Evolutionary conservation across 1,140 invertebrate genomes (phyloP), one percentile per base, ranked within the genome.

Genomic region (Atta colombica): DNA sequence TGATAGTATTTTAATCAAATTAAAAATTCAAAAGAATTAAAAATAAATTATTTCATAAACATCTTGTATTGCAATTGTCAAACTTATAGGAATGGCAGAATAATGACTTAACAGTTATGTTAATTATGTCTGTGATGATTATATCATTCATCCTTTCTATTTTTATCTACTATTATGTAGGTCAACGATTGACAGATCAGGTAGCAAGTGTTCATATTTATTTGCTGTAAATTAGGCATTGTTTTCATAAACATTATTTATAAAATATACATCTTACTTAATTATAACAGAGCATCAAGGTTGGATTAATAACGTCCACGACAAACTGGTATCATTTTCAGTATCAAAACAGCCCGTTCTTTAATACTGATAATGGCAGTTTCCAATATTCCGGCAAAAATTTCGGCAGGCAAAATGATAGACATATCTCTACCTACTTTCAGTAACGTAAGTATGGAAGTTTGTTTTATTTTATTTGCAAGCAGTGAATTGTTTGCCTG

Each of bases 111-210:
- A 85, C 51, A 7, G 75, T 55, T 1, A 31, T 89, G n/a, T 18
- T 89, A 35, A 71, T 66, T 5, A 84, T 63, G 63, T 28, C 12
- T 39, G 85, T 77, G 14, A 61, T 89, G 6, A 68, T 89, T 7
- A 81, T 89, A 63, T 92, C 92, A 63, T 93, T 89, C 18, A 82
- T 75, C 18, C 91, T 86, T 35, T 58, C 60, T 31, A 85, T 90
- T 84, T 92, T 91, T 53, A 90, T 90, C 51, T 75, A 88, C 6
- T 93, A 91, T 35, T 89, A 92, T 55, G 91, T 93, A 8, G 91
- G 92, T 2, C 89, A 93, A 78, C 63, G 89, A 18, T 72, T 92
- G 3, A 89, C 87, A 4, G 35, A 92, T 31, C 86, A 93, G 71
- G 92, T 91, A 90, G 28, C 12, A 25, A 14, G 18, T 8, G 2